Base-by-base conservation (phyloP, 2,888 invertebrate species). In the Mycogona germanica region DNA sequence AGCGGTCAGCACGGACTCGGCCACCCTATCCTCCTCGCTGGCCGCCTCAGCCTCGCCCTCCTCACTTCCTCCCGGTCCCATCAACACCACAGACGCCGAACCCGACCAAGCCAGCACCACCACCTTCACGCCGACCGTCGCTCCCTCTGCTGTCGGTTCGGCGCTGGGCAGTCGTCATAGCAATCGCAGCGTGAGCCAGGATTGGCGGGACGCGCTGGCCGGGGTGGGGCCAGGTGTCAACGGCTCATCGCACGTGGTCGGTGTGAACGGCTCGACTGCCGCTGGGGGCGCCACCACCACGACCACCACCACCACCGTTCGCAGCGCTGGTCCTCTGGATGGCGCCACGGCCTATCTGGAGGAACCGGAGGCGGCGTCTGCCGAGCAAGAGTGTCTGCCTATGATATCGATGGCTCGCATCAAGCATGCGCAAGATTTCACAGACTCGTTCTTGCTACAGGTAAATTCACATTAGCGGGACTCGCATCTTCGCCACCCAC, bases 361-460 rank as follows among this genome's bases (percentile, higher is more conserved):
- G 4, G 42, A 51, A 25, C 26, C n/a, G 17, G 37, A 56, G 6
- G 7, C 35, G n/a, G 38, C 14, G n/a, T 26, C 26, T n/a, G 26
- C 25, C 26, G 51, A 47, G 5, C 55, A 56, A 14, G 51, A 38
- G 28, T 61, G 61, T 40, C 51, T 55, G 21, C 59, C 61, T 4
- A 48, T 58, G 23, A 47, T 60, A 25, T 55, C 57, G 7, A 57
- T 61, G 32, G 58, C 60, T n/a, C 53, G 61, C 6, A 59, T 62
- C 29, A 62, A 71, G 60, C 69, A 73, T 54, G 64, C 70, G 1
- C 68, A 72, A 59, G 68, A 68, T 47, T 74, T 74, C 60, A 71
- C 72, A 9, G 68, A 68, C 28, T 67, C 70, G 28, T 74, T 73
- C 58, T 63, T 74, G 28, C 62, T 74, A 30, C 70, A 71, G 68